Percentiles rank a stretch among this genome's conserved stretches.
phyloP scores from a whole-genome alignment of 2,888 invertebrate species.

The Synanthedon tipuliformis region DNA sequence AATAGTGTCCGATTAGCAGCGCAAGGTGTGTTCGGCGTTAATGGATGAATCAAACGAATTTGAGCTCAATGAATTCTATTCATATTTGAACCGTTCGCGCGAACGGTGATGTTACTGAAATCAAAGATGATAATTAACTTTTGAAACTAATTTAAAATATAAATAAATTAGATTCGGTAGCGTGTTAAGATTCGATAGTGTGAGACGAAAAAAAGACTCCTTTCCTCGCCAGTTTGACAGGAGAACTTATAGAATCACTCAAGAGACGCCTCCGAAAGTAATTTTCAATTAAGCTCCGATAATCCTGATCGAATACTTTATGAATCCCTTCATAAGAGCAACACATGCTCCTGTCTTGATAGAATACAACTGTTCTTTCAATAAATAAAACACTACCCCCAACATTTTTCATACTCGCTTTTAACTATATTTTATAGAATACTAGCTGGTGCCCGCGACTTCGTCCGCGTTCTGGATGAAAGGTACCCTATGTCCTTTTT shows the following conservation, averaged over 20 bases:
- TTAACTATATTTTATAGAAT: background rate
- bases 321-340: too few species aligned
- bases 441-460: too few species aligned
- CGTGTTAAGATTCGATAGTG: slow-evolving; percentile 10
- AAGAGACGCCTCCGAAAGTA: slow-evolving; percentile 48
- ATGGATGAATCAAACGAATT: slow-evolving; percentile 47
- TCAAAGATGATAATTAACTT: slow-evolving; percentile 14
- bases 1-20: slow-evolving; percentile 54
- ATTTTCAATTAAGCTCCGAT: slow-evolving; percentile 63
- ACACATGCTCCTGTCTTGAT: background rate
- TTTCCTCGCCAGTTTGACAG: slow-evolving; percentile 37
- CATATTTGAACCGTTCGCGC: slow-evolving; percentile 36
- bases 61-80: slow-evolving; percentile 42
- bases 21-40: slow-evolving; percentile 43
- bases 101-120: slow-evolving; percentile 22
- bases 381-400: too few species aligned
- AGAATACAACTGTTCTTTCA: too few species aligned
- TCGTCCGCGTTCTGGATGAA: too few species aligned
- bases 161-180: slow-evolving; percentile 9
- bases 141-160: slow-evolving; percentile 4
- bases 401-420: too few species aligned
- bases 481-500: too few species aligned
- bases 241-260: slow-evolving; percentile 49
- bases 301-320: slow-evolving; percentile 45
- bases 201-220: slow-evolving; percentile 16